phyloP scores from a whole-genome alignment of 1,140 invertebrate species.

The Linepithema humile region DNA sequence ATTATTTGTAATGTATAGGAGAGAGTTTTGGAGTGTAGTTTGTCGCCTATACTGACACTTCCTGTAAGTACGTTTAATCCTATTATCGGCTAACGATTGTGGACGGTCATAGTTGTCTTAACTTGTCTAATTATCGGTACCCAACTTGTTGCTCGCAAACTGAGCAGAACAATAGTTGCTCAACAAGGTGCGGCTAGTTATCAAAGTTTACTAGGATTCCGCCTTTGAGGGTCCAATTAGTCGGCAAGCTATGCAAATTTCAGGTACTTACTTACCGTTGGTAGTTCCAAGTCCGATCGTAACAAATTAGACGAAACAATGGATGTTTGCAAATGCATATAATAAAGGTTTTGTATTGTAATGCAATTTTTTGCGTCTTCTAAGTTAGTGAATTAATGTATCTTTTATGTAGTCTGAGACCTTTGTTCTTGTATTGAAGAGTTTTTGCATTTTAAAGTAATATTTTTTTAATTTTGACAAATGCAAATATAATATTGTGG shows the following conservation, averaged over 20 bases:
- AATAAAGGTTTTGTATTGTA: too few species aligned
- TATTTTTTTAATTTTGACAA: too few species aligned
- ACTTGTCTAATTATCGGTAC: slow-evolving; percentile 76
- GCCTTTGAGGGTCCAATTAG: slow-evolving; percentile 75
- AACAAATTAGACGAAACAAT: slow-evolving; percentile 23
- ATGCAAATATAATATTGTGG: too few species aligned
- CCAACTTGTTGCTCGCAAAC: slow-evolving; percentile 75
- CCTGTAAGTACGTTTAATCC: slow-evolving; percentile 31
- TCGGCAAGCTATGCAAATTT: slow-evolving; percentile 54
- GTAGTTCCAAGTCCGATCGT: slow-evolving; percentile 37
- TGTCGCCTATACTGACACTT: slow-evolving; percentile 53
- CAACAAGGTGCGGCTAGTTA: slow-evolving; percentile 76
- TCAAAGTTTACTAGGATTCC: slow-evolving; percentile 61
- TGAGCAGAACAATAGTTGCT: slow-evolving; percentile 75
- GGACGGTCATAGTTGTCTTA: slow-evolving; percentile 60
- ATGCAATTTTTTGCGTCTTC: too few species aligned
- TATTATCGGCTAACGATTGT: slow-evolving; percentile 37
- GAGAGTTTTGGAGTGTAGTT: slow-evolving; percentile 13
- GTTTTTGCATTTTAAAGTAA: too few species aligned
- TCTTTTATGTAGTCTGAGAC: too few species aligned
- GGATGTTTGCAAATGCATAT: neutral
- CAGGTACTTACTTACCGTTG: slow-evolving; percentile 21
- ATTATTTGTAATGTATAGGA: slow-evolving; percentile 41
- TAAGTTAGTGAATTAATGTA: too few species aligned
- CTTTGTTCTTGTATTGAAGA: too few species aligned